Evolutionary conservation across 2,888 invertebrate species (phyloP), one percentile per base, ranked within the genome.

Genomic region (Lasioglossum zephyrum): DNA sequence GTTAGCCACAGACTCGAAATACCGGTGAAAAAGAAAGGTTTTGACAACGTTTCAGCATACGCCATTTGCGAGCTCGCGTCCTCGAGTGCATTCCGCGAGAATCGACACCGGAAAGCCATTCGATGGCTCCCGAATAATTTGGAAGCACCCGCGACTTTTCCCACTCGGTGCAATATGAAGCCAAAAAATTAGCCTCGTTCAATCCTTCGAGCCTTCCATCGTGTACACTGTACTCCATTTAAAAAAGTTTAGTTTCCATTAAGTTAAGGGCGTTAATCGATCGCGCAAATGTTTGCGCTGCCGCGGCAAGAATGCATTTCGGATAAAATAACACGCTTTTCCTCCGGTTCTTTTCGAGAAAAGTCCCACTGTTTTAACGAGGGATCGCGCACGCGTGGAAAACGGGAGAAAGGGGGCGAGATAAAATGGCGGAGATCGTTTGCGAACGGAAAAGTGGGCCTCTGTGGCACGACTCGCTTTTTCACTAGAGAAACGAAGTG

Each of bases 371-470:
- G 13, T 60, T 31, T 31, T 26, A 5, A 6, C 60, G 26, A 31
- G 5, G 60, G 26, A 16, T 53, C 60, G 26, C 60, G 60, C 60
- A 13, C 16, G 26, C 60, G 26, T 4, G 9, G 3, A 53, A n/a
- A n/a, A n/a, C 9, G 8, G 22, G 3, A 22, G 22, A 22, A 8
- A 53, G 0, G 2, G 2, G 49, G 0, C 18, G 60, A 26, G 13
- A 26, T 4, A 60, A 60, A 60, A 31, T 60, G 26, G 26, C 26
- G 26, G 60, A 13, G 79, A 66, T 79, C 26, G 79, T 69, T 79
- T 49, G 26, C 47, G 13, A 60, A 26, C n/a, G 4, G 11, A 13
- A 26, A 26, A 13, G 60, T 26, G 26, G 13, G 26, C 26, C 60
- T 4, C 60, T 36, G 26, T 18, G 8, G 44, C n/a, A 26, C 18